Evolutionary conservation across 2,888 invertebrate genomes (phyloP).

Genomic region (Melanchra persicariae): DNA sequence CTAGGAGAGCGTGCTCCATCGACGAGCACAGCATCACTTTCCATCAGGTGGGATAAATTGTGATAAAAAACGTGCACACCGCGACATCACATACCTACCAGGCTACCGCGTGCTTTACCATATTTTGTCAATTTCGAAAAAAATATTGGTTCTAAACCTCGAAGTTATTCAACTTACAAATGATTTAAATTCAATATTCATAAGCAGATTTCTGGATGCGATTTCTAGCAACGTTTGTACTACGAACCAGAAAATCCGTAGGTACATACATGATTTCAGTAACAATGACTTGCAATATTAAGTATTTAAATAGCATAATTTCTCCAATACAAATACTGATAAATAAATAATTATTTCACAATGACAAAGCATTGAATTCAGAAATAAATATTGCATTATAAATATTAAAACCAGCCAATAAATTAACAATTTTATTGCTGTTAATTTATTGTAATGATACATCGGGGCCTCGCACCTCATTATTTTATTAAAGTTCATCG

Average conservation of each 20-base stretch:
- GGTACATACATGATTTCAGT: not conserved
- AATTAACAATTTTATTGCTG: conserved; percentile 56
- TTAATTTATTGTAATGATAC: conserved; percentile 55
- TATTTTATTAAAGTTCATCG: conserved; percentile 49
- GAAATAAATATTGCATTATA: conserved; percentile 46
- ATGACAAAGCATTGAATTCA: conserved; percentile 39
- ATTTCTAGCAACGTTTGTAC: not conserved
- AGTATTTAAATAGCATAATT: conserved; percentile 17
- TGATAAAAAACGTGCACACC: too few relatives aligned
- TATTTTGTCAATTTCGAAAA: not conserved
- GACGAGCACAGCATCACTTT: too few relatives aligned
- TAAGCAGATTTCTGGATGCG: not conserved
- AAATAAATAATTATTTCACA: conserved; percentile 48
- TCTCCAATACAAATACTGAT: conserved; percentile 24
- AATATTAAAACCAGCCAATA: conserved; percentile 52
- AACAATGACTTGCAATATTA: not conserved
- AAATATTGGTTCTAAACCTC: too few relatives aligned
- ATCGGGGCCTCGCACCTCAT: conserved; percentile 44
- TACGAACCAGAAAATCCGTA: not conserved
- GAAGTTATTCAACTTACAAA: not conserved
- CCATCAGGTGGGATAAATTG: too few relatives aligned
- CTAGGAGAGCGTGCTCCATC: too few relatives aligned
- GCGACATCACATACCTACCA: too few relatives aligned
- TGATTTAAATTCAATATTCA: not conserved
- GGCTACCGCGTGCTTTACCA: too few relatives aligned